Evolutionary conservation across 1,140 invertebrate genomes (phyloP).

Genomic region (Xylocopa sonorina): DNA sequence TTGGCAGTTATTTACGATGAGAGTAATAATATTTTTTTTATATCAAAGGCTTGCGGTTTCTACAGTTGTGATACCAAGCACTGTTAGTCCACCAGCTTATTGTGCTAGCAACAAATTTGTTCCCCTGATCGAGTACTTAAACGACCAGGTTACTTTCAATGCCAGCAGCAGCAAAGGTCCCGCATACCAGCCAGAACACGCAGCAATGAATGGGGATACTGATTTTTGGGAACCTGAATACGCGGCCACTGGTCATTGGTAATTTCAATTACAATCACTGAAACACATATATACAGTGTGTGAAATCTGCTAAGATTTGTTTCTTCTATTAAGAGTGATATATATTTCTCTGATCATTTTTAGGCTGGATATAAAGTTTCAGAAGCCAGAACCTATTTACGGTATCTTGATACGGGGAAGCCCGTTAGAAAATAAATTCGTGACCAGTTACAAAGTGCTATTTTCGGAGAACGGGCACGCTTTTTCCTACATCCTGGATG

Average conservation of each 20-base stretch:
- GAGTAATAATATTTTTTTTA: background rate
- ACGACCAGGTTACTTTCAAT: conserved; percentile 81
- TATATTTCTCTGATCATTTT: conserved; percentile 21
- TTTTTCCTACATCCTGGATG: conserved; percentile 82
- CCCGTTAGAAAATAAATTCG: conserved; percentile 85
- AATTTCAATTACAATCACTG: background rate
- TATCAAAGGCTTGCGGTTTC: conserved; percentile 1
- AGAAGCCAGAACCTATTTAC: conserved; percentile 85
- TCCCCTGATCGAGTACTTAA: conserved; percentile 55
- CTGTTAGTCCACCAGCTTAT: conserved; percentile 80
- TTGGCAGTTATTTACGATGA: background rate
- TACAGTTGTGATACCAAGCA: conserved; percentile 77
- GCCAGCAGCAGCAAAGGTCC: conserved; percentile 83
- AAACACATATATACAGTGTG: no score
- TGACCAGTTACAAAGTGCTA: conserved; percentile 88
- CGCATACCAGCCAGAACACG: conserved; percentile 81
- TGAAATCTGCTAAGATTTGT: no score
- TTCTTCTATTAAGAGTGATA: conserved; percentile 1
- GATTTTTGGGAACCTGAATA: conserved; percentile 84
- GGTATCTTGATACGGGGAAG: conserved; percentile 88
- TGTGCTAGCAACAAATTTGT: conserved; percentile 80
- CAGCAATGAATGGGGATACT: conserved; percentile 79
- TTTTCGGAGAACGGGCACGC: conserved; percentile 85
- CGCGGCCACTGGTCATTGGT: conserved; percentile 62
- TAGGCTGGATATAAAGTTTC: conserved; percentile 86